Conservation (phyloP, 92 coral and sea anemone genomes). For the Palythoa grandiflora region DNA sequence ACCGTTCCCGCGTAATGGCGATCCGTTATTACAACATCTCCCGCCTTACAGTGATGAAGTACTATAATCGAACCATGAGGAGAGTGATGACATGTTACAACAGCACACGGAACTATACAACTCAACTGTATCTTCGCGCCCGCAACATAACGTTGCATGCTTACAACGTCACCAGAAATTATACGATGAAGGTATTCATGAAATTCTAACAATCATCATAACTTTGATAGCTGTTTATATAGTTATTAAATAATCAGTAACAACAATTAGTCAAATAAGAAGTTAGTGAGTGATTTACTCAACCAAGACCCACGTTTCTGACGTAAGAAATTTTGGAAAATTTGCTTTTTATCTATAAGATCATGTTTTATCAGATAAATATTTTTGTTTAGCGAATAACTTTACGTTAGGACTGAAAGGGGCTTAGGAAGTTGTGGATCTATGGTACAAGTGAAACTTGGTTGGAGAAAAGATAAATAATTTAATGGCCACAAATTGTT, state of each 20-base stretch:
- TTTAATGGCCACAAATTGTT: too few species aligned
- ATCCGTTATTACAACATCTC: slow-evolving; percentile 62
- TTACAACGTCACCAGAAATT: slow-evolving; percentile 35
- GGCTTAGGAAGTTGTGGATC: too few species aligned
- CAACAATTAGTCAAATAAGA: neutral
- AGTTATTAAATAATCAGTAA: neutral
- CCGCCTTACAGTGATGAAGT: slow-evolving; percentile 52
- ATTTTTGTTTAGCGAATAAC: too few species aligned
- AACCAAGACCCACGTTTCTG: too few species aligned
- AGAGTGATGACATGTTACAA: slow-evolving; percentile 65
- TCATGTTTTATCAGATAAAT: too few species aligned
- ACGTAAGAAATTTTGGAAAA: too few species aligned
- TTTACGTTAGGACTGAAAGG: too few species aligned
- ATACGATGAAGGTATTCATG: slow-evolving; percentile 27
- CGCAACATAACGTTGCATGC: slow-evolving; percentile 19
- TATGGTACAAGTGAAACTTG: too few species aligned
- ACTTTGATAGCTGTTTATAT: neutral
- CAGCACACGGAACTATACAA: slow-evolving; percentile 67
- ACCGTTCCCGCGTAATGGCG: slow-evolving; percentile 68
- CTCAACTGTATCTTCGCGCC: slow-evolving; percentile 60
- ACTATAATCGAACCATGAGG: slow-evolving; percentile 65
- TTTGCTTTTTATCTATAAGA: too few species aligned
- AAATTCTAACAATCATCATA: neutral
- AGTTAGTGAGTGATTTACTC: neutral
- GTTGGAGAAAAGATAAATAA: too few species aligned